These are phyloP conservation scores for Luperina nickerlii DNA, from an alignment of 2,888 invertebrate species.

Conservation along the genomic window DNA sequence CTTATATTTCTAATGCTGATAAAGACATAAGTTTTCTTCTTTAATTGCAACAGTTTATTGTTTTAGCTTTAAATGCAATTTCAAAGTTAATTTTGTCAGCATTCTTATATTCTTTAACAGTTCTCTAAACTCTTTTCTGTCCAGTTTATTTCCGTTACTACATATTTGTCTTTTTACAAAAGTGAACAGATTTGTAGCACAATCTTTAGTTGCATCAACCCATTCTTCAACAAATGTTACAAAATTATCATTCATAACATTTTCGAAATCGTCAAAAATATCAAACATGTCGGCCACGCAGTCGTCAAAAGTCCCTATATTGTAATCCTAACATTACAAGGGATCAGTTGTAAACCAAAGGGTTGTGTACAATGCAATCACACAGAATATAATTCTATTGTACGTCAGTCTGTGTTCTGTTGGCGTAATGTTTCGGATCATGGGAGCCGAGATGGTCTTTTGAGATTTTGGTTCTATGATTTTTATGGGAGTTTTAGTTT, in stretches of 20 bases:
- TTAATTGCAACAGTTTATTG: not conserved
- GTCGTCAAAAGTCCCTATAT: constrained; percentile 57
- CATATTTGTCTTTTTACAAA: not conserved
- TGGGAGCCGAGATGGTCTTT: constrained; percentile 44
- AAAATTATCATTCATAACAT: constrained; percentile 26
- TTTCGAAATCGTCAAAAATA: constrained; percentile 43
- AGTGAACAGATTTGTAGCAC: not conserved
- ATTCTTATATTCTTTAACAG: not conserved
- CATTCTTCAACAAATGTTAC: not conserved
- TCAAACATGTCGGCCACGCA: constrained; percentile 48
- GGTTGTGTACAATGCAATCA: constrained; percentile 66
- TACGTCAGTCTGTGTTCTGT: constrained; percentile 42
- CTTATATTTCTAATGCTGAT: not conserved
- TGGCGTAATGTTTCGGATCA: constrained; percentile 58
- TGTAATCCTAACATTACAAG: constrained; percentile 65
- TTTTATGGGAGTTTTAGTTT: not conserved
- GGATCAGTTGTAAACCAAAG: constrained; percentile 61
- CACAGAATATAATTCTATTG: constrained; percentile 66
- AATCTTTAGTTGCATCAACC: not conserved
- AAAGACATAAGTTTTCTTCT: not conserved
- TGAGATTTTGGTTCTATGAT: not conserved
- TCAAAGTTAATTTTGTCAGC: not conserved
- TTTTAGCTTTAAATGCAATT: not conserved
- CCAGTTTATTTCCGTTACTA: not conserved
- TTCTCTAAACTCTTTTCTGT: not conserved